phyloP scores from a whole-genome alignment of 2,797 vertebrate species.

The Alcedo atthis region DNA sequence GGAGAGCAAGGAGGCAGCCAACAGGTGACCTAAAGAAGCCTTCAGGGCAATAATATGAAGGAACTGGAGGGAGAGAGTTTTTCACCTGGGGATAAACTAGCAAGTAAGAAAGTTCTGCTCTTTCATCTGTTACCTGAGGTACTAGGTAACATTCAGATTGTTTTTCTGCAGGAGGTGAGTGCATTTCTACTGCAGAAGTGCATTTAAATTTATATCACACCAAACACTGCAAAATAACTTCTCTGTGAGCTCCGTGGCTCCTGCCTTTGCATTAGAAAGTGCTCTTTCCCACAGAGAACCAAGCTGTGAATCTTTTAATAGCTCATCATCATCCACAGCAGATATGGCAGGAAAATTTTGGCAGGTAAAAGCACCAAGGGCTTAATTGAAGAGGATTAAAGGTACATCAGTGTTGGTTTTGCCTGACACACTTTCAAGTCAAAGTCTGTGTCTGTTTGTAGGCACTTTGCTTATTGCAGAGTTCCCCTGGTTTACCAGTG shows the following conservation, averaged over 20 bases:
- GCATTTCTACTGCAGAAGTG: neutral
- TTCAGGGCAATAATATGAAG: neutral
- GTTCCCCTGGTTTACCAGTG: constrained; percentile 26
- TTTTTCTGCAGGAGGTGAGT: neutral
- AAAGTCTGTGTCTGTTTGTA: neutral
- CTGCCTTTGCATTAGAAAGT: neutral
- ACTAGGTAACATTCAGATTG: neutral
- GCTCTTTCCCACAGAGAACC: neutral
- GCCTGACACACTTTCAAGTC: constrained; percentile 8
- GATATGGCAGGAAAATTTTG: neutral
- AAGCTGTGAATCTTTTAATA: constrained; percentile 6
- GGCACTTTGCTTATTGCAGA: neutral
- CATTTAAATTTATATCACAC: neutral
- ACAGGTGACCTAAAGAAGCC: neutral
- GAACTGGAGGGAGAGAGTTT: neutral
- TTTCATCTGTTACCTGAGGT: neutral
- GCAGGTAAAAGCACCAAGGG: neutral
- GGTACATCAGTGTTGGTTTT: constrained; percentile 22
- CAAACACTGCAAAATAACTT: neutral
- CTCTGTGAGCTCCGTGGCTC: neutral
- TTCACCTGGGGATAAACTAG: neutral
- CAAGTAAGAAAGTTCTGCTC: neutral
- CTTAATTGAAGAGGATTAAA: constrained; percentile 43
- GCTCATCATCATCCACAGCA: neutral
- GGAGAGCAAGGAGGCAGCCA: neutral